phyloP scores from a whole-genome alignment of 2,888 invertebrate species.

The Melangyna quadrimaculata region DNA sequence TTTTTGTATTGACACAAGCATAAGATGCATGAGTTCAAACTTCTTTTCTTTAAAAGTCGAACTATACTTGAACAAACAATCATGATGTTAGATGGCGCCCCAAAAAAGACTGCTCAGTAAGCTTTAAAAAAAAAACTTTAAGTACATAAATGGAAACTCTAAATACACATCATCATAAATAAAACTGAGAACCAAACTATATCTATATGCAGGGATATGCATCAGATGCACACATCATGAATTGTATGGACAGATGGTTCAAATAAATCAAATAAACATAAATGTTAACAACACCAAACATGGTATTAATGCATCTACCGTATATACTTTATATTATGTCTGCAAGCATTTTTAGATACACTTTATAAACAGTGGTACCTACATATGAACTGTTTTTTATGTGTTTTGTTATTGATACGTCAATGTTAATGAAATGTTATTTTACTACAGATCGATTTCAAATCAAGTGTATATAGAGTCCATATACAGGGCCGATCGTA shows the following conservation, averaged over 20 bases:
- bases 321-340: background rate
- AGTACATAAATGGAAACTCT: background rate
- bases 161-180: conserved; percentile 5
- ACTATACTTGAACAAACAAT: conserved; percentile 7
- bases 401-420: background rate
- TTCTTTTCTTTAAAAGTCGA: background rate
- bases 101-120: background rate
- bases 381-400: background rate
- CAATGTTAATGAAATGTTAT: background rate
- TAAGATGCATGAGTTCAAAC: background rate
- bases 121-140: background rate
- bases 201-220: background rate
- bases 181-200: conserved; percentile 13
- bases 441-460: background rate
- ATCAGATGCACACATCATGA: too few species aligned
- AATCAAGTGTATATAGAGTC: background rate
- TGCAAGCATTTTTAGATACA: background rate
- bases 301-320: conserved; percentile 11
- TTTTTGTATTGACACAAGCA: background rate
- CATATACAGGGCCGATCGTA: background rate
- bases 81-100: background rate
- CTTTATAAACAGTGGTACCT: background rate
- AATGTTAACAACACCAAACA: conserved; percentile 16
- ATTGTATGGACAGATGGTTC: conserved; percentile 20
- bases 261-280: conserved; percentile 33